Base-by-base conservation (phyloP, 2,888 invertebrate species). In the Tenthredo amoena region DNA sequence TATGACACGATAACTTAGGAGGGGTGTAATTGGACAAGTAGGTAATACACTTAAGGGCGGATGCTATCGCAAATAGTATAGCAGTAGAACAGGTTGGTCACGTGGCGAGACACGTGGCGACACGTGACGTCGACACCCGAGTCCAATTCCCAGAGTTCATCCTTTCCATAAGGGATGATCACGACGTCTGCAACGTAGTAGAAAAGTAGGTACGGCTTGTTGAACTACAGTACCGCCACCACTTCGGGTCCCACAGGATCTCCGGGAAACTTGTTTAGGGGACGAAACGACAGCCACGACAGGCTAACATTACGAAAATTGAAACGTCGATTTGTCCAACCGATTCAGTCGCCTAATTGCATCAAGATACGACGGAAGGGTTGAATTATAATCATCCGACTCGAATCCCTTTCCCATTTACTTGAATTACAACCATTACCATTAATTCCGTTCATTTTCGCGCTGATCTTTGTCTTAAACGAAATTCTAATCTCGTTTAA, bases 261-360 rank as follows among this genome's bases (percentile, higher is more conserved):
- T 9, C n/a, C 47, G 31, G 83, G 83, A 68, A 68, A 40, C 50
- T 50, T 31, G 50, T 21, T 26, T 26, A 55, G 55, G 50, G 79
- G 50, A 58, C 18, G n/a, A 18, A 12, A 5, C 21, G n/a, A 47
- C 79, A 10, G 65, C 76, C 7, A 7, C 26, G 77, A 31, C 21
- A 4, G 40, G n/a, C 31, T 76, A 31, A 65, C 93, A 93, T 93
- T 93, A 93, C 91, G 91, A 92, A 93, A 93, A 93, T 93, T 93
- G 93, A 93, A 93, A 93, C 93, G 93, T 93, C 93, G 93, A 93
- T 93, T 93, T 92, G 92, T 92, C 91, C 89, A 86, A 47, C 55
- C 92, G 90, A 91, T 89, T 90, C 89, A 87, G 88, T 87, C 89
- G 43, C 26, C 89, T 93, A 93, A 93, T 93, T 92, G 90, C 88